Evolutionary conservation across 2,113 vertebrate species (phyloP).

Genomic region (Platysternon megacephalum): DNA sequence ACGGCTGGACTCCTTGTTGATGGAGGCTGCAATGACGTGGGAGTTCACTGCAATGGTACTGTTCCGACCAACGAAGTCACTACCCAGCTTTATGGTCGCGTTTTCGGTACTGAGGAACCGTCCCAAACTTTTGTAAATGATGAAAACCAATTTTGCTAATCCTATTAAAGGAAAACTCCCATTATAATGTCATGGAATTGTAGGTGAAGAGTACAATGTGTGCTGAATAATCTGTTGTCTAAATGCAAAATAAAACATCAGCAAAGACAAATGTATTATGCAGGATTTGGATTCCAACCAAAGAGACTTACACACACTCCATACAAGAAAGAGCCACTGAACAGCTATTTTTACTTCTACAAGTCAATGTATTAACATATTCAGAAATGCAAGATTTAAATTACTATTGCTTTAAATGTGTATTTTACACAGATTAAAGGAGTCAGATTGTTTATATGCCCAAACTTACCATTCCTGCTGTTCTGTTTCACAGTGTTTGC

Average conservation of each 20-base stretch:
- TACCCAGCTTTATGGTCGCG: constrained; percentile 92
- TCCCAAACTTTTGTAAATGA: constrained; percentile 96
- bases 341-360: constrained; percentile 30
- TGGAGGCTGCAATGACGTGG: constrained; percentile 95
- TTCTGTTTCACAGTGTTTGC: constrained; percentile 98
- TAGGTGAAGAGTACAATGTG: not conserved
- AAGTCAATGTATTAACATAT: not conserved
- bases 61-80: constrained; percentile 88
- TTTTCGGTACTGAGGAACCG: constrained; percentile 97
- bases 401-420: constrained; percentile 8
- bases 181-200: not conserved
- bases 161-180: constrained; percentile 76
- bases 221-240: not conserved
- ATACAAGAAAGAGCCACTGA: not conserved
- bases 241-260: not conserved
- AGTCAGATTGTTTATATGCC: not conserved
- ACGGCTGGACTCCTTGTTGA: constrained; percentile 99
- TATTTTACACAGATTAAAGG: not conserved
- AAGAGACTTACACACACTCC: fast-evolving
- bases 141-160: constrained; percentile 97
- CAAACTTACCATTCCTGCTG: constrained; percentile 94
- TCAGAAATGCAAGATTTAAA: not conserved
- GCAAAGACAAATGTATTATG: not conserved
- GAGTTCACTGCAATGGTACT: constrained; percentile 95
- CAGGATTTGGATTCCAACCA: not conserved